These are phyloP conservation scores for Molorchus minor DNA, from an alignment of 2,888 invertebrate species.

Conservation along the genomic window DNA sequence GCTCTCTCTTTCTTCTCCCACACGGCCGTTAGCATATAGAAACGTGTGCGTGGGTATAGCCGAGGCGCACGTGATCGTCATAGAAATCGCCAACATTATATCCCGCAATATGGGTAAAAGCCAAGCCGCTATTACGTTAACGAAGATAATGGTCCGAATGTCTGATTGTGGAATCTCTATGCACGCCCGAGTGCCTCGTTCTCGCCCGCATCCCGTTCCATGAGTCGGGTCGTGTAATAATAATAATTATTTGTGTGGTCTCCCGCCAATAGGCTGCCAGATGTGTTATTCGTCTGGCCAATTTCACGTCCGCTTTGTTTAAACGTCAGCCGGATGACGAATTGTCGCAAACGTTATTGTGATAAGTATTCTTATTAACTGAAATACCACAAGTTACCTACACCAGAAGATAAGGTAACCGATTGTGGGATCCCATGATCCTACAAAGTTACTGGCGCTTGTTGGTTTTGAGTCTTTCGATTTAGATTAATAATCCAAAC, in stretches of 20 bases:
- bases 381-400: too few relatives aligned
- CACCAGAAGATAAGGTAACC: too few relatives aligned
- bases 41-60: conserved; percentile 19
- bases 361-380: too few relatives aligned
- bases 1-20: conserved; percentile 1
- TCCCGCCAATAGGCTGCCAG: too few relatives aligned
- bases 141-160: conserved; percentile 30
- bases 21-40: conserved; percentile 1
- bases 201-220: conserved; percentile 25
- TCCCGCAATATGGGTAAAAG: neutral
- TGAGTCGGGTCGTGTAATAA: conserved; percentile 12
- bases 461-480: too few relatives aligned
- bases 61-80: conserved; percentile 10
- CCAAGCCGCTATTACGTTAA: conserved; percentile 20
- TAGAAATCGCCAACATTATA: conserved; percentile 15
- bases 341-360: too few relatives aligned
- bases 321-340: too few relatives aligned
- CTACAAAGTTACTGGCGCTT: too few relatives aligned
- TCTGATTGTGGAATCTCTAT: conserved; percentile 20
- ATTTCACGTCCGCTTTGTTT: too few relatives aligned
- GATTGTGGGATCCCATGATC: too few relatives aligned
- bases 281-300: too few relatives aligned
- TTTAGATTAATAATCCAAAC: too few relatives aligned
- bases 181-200: conserved; percentile 7
- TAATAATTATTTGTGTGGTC: conserved; percentile 13